Evolutionary conservation across 2,888 invertebrate genomes (phyloP).

Genomic region (Tanytarsus gracilentus): DNA sequence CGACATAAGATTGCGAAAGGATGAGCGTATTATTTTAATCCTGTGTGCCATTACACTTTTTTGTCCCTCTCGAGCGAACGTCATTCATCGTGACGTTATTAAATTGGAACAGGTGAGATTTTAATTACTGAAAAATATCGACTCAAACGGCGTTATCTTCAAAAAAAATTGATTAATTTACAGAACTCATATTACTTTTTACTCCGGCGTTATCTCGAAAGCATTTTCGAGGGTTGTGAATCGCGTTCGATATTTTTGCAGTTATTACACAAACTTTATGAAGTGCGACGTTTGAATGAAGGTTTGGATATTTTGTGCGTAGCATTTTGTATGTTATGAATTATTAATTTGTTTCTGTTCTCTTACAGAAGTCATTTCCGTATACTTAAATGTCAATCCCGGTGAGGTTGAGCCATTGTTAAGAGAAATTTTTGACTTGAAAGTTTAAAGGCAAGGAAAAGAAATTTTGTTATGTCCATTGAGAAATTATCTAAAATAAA

Average conservation of each 20-base stretch:
- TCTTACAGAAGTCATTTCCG: slow-evolving; percentile 65
- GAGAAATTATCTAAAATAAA: background rate
- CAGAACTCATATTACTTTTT: slow-evolving; percentile 86
- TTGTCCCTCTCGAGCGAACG: slow-evolving; percentile 68
- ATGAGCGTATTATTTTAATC: slow-evolving; percentile 83
- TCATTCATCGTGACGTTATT: slow-evolving; percentile 76
- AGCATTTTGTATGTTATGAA: background rate
- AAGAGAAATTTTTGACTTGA: slow-evolving; percentile 91
- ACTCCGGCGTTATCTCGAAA: slow-evolving; percentile 73
- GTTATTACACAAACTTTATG: slow-evolving; percentile 83
- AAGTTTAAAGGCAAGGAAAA: slow-evolving; percentile 47
- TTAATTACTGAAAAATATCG: too few species aligned
- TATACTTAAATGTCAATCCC: slow-evolving; percentile 88
- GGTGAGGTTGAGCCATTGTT: slow-evolving; percentile 82
- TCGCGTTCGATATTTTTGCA: slow-evolving; percentile 79
- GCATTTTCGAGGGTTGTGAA: slow-evolving; percentile 70
- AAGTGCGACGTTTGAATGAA: slow-evolving; percentile 79
- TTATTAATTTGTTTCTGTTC: background rate
- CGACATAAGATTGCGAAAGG: slow-evolving; percentile 72
- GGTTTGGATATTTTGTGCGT: slow-evolving; percentile 5
- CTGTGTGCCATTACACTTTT: slow-evolving; percentile 87
- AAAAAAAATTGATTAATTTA: too few species aligned
- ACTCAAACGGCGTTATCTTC: too few species aligned
- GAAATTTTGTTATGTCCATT: background rate
- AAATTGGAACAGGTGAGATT: slow-evolving; percentile 71